phyloP scores from a whole-genome alignment of 1,140 invertebrate species.

The Drosophila asahinai region DNA sequence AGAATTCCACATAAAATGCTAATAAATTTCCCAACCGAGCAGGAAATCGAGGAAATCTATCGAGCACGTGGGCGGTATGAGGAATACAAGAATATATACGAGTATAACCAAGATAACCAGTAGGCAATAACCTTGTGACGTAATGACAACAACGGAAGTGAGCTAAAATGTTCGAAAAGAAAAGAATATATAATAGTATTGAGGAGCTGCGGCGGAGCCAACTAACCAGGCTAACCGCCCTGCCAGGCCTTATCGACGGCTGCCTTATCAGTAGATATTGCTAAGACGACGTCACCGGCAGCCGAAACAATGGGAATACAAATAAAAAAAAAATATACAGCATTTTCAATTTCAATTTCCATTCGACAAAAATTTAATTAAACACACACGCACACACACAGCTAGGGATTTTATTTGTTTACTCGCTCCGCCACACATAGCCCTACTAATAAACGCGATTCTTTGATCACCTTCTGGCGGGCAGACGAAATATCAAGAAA shows the following conservation, averaged over 20 bases:
- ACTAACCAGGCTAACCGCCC: constrained; percentile 5
- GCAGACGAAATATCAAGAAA: constrained; percentile 6
- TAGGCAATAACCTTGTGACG: constrained; percentile 53
- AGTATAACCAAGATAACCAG: constrained; percentile 21
- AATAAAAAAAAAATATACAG: background rate
- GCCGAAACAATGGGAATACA: constrained; percentile 4
- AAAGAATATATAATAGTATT: background rate
- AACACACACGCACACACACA: constrained; percentile 47
- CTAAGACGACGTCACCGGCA: constrained; percentile 45
- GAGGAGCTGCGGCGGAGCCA: background rate
- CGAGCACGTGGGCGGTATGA: constrained; percentile 38
- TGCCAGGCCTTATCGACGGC: constrained; percentile 34
- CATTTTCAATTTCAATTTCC: constrained; percentile 38
- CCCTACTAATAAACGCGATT: constrained; percentile 8
- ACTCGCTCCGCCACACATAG: constrained; percentile 11
- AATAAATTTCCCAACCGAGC: constrained; percentile 11
- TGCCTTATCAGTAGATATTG: constrained; percentile 45
- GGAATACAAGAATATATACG: background rate
- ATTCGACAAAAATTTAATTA: constrained; percentile 67
- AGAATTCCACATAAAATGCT: constrained; percentile 17
- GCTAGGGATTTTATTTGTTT: constrained; percentile 64
- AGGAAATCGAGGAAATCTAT: constrained; percentile 13
- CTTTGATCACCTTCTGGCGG: constrained; percentile 20
- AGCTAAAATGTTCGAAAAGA: constrained; percentile 3
- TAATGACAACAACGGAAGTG: constrained; percentile 67